Conservation (phyloP, 2,797 vertebrate species). For the Sylvilagus floridanus region DNA sequence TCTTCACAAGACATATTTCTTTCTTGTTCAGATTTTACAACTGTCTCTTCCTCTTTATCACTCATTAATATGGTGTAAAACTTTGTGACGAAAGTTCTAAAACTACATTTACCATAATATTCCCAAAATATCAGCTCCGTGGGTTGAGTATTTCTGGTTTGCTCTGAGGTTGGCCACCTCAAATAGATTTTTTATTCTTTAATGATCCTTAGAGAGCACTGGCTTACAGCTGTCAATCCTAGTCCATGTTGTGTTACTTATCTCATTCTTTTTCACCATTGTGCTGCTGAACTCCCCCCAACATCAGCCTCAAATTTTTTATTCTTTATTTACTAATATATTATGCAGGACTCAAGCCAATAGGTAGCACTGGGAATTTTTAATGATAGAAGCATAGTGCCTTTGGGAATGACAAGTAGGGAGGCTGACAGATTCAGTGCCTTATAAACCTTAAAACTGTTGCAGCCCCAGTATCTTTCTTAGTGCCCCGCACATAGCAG, state of each 20-base stretch:
- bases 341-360: not conserved
- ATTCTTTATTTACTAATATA: conserved; percentile 43
- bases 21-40: conserved; percentile 25
- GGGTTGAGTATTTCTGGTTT: not conserved
- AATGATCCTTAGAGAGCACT: conserved; percentile 61
- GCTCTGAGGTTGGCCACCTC: conserved; percentile 59
- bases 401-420: not conserved
- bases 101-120: conserved; percentile 45
- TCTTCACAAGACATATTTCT: not conserved
- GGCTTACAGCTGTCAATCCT: not conserved
- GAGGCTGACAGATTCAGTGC: not conserved
- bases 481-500: not conserved
- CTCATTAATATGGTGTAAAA: not conserved
- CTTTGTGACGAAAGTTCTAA: conserved; percentile 10
- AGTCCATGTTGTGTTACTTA: not conserved
- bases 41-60: not conserved
- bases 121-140: conserved; percentile 34
- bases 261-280: conserved; percentile 35
- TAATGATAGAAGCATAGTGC: not conserved
- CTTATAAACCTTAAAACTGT: not conserved
- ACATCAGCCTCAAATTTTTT: not conserved
- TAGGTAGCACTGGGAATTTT: conserved; percentile 57
- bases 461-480: not conserved
- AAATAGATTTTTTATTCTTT: conserved; percentile 70
- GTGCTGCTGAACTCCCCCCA: not conserved